Percentiles rank a stretch among this genome's conserved stretches.
phyloP scores from a whole-genome alignment of 2,113 vertebrate genomes.

The Boulengeromyrus knoepffleri region DNA sequence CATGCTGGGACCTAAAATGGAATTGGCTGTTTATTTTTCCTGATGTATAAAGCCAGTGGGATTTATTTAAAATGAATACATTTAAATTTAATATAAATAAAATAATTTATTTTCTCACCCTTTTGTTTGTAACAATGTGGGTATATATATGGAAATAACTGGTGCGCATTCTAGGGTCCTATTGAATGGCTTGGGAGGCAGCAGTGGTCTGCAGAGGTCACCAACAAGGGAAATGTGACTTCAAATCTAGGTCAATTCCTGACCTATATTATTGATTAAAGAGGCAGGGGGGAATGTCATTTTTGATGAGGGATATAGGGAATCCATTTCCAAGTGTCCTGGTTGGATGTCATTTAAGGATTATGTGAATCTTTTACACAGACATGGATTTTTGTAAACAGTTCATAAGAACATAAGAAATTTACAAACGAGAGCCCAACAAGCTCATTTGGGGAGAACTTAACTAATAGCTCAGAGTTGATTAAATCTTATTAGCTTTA shows the following conservation, averaged over 20 bases:
- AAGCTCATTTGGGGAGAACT: too few species aligned
- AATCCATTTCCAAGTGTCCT: background rate
- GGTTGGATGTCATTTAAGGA: background rate
- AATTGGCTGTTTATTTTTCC: background rate
- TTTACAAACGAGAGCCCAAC: too few species aligned
- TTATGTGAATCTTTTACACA: background rate
- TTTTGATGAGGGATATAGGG: background rate
- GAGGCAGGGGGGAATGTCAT: background rate
- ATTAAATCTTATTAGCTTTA: too few species aligned
- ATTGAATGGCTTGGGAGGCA: background rate
- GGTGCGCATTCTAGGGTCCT: background rate
- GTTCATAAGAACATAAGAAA: background rate
- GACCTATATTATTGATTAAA: background rate
- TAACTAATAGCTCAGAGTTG: too few species aligned
- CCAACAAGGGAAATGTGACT: background rate
- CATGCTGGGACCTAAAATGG: background rate
- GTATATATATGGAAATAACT: background rate
- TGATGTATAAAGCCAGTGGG: background rate
- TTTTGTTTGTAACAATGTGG: background rate
- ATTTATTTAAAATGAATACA: background rate
- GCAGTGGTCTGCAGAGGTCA: background rate
- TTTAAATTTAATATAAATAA: background rate
- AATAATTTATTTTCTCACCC: background rate
- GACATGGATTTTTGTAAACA: background rate
- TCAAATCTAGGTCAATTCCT: background rate